Conservation (phyloP, 1,140 invertebrate species). For the Stegodyphus dumicola region DNA sequence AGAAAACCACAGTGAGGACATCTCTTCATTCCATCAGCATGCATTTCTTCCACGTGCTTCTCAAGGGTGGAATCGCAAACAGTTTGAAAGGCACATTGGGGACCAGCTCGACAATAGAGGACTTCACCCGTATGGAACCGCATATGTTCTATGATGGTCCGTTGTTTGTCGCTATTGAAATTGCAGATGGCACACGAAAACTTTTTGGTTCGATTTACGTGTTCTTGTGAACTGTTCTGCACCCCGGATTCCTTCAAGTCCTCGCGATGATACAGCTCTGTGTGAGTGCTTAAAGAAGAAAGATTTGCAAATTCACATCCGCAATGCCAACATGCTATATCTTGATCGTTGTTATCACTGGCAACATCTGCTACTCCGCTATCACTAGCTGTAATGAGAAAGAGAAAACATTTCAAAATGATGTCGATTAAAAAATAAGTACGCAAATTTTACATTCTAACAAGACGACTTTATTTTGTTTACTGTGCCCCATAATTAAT, state of each 20-base stretch:
- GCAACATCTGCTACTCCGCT: constrained; percentile 18
- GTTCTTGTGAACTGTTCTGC: not conserved
- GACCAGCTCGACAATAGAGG: constrained; percentile 66
- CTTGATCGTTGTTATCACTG: constrained; percentile 58
- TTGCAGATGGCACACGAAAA: constrained; percentile 70
- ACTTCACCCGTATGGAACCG: constrained; percentile 68
- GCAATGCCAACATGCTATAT: constrained; percentile 69
- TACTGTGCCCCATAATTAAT: too few relatives aligned
- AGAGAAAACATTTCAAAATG: not conserved
- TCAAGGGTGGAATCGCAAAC: constrained; percentile 65
- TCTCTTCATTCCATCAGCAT: constrained; percentile 64
- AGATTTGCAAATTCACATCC: constrained; percentile 72
- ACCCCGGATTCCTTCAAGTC: not conserved
- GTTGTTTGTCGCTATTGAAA: constrained; percentile 67
- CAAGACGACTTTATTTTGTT: too few relatives aligned
- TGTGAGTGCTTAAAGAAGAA: constrained; percentile 69
- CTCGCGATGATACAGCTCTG: constrained; percentile 67
- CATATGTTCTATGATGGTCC: constrained; percentile 71
- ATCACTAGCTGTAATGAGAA: constrained; percentile 35
- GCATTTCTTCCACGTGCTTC: constrained; percentile 65
- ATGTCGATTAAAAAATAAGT: too few relatives aligned
- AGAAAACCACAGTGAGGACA: constrained; percentile 67
- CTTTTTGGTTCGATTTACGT: constrained; percentile 53
- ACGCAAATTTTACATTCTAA: too few relatives aligned
- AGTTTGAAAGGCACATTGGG: constrained; percentile 65